Conservation (phyloP, 2,113 vertebrate species). For the Ardeotis arabs region DNA sequence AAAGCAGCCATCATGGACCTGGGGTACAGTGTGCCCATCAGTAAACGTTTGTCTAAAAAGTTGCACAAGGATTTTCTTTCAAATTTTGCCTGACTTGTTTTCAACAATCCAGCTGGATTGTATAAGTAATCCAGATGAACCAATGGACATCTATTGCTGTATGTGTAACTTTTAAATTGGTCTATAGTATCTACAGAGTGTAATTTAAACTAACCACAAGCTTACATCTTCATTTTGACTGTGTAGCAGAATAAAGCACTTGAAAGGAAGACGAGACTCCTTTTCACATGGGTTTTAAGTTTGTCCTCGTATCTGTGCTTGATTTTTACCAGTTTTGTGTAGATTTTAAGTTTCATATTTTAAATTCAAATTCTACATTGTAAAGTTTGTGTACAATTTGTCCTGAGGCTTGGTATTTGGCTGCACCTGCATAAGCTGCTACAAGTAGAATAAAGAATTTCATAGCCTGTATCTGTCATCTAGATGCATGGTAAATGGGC, state of each 20-base stretch:
- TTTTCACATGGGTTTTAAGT: slow-evolving; percentile 81
- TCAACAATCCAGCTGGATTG: slow-evolving; percentile 73
- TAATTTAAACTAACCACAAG: slow-evolving; percentile 93
- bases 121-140: slow-evolving; percentile 78
- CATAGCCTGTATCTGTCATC: slow-evolving; percentile 86
- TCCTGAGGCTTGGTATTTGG: slow-evolving; percentile 88
- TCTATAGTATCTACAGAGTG: slow-evolving; percentile 92
- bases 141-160: slow-evolving; percentile 85
- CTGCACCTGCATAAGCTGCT: slow-evolving; percentile 89
- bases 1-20: slow-evolving; percentile 93
- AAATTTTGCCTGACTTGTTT: slow-evolving; percentile 76
- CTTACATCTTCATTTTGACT: slow-evolving; percentile 81
- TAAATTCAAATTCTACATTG: slow-evolving; percentile 83
- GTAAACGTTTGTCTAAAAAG: slow-evolving; percentile 77
- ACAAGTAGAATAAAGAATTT: slow-evolving; percentile 84
- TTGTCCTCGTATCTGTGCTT: slow-evolving; percentile 84
- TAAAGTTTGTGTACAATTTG: slow-evolving; percentile 88
- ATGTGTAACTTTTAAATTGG: slow-evolving; percentile 91
- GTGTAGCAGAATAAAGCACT: slow-evolving; percentile 84
- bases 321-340: slow-evolving; percentile 91
- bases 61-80: slow-evolving; percentile 78
- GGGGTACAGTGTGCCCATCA: slow-evolving; percentile 99
- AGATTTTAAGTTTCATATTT: slow-evolving; percentile 88
- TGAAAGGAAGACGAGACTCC: slow-evolving; percentile 75
- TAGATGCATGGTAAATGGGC: slow-evolving; percentile 90